phyloP scores from a whole-genome alignment of 2,113 vertebrate genomes.

The Rhinichthys klamathensis region DNA sequence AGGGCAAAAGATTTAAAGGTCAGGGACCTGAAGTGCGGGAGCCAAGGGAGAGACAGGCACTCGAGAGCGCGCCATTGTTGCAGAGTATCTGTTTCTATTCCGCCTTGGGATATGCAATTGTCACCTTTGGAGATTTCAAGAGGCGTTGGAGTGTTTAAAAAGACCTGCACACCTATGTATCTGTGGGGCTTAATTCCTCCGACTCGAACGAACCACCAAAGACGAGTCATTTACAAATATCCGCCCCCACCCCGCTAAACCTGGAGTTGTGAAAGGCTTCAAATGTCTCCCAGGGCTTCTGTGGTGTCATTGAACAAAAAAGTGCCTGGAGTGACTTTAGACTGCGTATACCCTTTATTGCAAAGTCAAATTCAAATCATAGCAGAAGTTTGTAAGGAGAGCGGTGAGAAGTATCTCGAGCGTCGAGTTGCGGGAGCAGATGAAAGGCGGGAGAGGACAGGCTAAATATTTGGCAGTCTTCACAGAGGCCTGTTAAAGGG shows the following conservation, averaged over 20 bases:
- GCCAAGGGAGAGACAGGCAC: background rate
- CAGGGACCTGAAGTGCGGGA: slow-evolving; percentile 61
- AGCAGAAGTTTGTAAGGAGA: slow-evolving; percentile 63
- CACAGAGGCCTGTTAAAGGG: slow-evolving; percentile 77
- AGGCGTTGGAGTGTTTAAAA: background rate
- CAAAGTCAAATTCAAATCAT: slow-evolving; percentile 63
- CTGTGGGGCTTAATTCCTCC: background rate
- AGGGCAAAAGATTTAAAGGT: slow-evolving; percentile 71
- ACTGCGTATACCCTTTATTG: slow-evolving; percentile 52
- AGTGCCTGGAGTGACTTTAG: slow-evolving; percentile 42
- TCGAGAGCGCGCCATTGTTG: background rate
- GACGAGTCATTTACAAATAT: slow-evolving; percentile 39
- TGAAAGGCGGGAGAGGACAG: slow-evolving; percentile 50
- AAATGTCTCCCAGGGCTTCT: slow-evolving; percentile 25
- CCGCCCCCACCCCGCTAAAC: background rate
- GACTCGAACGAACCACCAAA: background rate
- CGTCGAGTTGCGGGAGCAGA: slow-evolving; percentile 55
- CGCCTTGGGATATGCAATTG: slow-evolving; percentile 4
- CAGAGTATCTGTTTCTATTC: background rate
- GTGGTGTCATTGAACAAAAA: slow-evolving; percentile 44
- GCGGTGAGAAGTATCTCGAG: slow-evolving; percentile 55
- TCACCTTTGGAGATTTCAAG: slow-evolving; percentile 18
- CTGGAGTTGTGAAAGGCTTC: slow-evolving; percentile 19
- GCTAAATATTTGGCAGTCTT: slow-evolving; percentile 67
- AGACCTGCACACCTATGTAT: background rate